Base-by-base conservation (phyloP, 2,113 vertebrate species). In the Etia nguti region DNA sequence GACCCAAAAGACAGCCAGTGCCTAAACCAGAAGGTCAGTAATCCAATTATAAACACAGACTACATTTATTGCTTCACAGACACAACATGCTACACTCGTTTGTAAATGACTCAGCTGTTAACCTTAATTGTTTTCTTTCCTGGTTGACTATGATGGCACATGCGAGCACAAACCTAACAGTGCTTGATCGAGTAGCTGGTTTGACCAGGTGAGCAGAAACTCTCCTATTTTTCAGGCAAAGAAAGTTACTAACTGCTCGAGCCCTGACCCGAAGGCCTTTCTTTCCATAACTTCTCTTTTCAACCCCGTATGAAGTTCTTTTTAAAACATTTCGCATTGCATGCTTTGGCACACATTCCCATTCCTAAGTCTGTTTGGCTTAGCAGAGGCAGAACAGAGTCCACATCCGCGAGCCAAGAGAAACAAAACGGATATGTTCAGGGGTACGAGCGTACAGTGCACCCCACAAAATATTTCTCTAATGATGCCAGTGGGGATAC, bases 281-380 rank as follows among this genome's bases (percentile, higher is more conserved):
- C 86, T 92, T 90, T 92, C 83, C 85, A 87, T 59, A 82, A 86
- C 86, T 84, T 86, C 88, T 90, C 82, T 75, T 90, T 90, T 95
- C 86, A 54, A 73, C 77, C 84, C 90, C 12, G 86, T 94, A 89
- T 90, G 88, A 89, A 90, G 89, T 90, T 85, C 88, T 93, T 95
- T 92, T 87, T 80, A 57, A 88, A 92, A 93, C 91, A 94, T 92
- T 91, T 92, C 84, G 89, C 90, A 73, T 88, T 95, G 95, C 94
- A 77, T 95, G 89, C 92, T 95, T 95, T 96, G 95, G 96, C 95
- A 90, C 89, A 80, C 83, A 80, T 85, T 80, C 54, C 94, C 86
- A 93, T 95, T 94, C 91, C 95, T 92, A 84, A 94, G 90, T 94
- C 94, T 96, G 95, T 96, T 96, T 96, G 93, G 94, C 92, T 96